Percentiles rank a stretch among this genome's conserved stretches.
Evolutionary conservation across 2,888 invertebrate species (phyloP).

Genomic region (Choreutis nemorana): DNA sequence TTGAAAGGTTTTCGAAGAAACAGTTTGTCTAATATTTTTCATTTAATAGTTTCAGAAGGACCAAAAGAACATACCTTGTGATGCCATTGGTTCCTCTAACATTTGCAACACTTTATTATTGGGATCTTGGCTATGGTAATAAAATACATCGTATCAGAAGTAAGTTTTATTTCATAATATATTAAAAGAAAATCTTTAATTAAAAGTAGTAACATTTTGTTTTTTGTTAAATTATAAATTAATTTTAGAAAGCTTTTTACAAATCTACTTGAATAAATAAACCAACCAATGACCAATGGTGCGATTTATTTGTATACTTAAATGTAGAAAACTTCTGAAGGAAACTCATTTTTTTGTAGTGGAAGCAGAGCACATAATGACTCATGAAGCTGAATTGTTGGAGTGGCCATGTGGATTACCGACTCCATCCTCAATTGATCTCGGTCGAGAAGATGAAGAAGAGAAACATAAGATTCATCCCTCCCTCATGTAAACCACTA

Average conservation of each 20-base stretch:
- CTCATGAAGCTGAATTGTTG: conserved; percentile 74
- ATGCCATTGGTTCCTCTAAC: conserved; percentile 75
- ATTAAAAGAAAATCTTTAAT: too few relatives aligned
- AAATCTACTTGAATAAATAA: background rate
- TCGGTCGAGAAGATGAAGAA: conserved; percentile 69
- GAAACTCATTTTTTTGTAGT: conserved; percentile 42
- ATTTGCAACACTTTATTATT: conserved; percentile 75
- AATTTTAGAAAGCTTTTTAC: background rate
- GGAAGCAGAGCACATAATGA: conserved; percentile 83
- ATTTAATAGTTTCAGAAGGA: conserved; percentile 63
- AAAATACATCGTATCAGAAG: conserved; percentile 79
- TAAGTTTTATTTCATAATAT: conserved; percentile 31
- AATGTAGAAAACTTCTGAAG: conserved; percentile 1
- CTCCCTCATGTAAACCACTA: conserved; percentile 41
- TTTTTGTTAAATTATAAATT: background rate
- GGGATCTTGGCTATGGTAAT: conserved; percentile 80
- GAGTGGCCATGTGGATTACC: conserved; percentile 78
- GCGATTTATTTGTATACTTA: conserved; percentile 1
- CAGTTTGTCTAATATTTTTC: conserved; percentile 2
- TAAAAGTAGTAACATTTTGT: background rate
- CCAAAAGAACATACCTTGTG: conserved; percentile 67
- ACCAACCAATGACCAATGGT: conserved; percentile 2
- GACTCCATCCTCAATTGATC: conserved; percentile 75
- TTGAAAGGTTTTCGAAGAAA: conserved; percentile 1
- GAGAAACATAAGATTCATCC: conserved; percentile 73